These are phyloP conservation scores for Pristis pectinata DNA, from an alignment of 2,797 vertebrate species.

Conservation along the genomic window DNA sequence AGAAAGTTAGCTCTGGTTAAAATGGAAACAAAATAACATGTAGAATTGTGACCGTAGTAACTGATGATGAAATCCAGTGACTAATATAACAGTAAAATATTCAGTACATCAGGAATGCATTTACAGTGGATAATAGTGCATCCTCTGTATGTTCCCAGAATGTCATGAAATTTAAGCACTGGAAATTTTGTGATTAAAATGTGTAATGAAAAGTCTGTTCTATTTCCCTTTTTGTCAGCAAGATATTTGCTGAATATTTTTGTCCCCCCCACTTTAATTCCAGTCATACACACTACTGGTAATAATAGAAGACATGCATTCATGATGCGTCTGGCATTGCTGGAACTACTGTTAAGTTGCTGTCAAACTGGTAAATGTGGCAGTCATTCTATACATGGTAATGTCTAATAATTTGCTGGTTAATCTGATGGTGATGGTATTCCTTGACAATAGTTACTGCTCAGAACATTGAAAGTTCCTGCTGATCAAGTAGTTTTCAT, in stretches of 20 bases:
- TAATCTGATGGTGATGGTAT: background rate
- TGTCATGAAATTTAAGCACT: background rate
- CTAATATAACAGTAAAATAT: background rate
- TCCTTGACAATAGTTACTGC: background rate
- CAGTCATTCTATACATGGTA: background rate
- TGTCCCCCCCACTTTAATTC: background rate
- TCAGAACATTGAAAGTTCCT: background rate
- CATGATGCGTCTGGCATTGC: background rate
- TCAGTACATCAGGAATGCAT: background rate
- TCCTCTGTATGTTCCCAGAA: background rate
- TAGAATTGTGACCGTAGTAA: background rate
- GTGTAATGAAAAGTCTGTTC: background rate
- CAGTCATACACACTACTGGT: background rate
- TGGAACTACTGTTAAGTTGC: background rate
- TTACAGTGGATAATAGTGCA: background rate
- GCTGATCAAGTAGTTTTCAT: background rate
- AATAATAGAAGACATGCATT: background rate
- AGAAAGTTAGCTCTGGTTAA: background rate
- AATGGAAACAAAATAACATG: background rate
- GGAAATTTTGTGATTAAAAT: background rate
- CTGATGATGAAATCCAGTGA: background rate
- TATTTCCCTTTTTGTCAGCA: background rate
- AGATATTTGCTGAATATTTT: background rate
- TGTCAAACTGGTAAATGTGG: background rate
- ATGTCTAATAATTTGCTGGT: background rate